Conservation (phyloP, 2,113 vertebrate species). For the Xenotilapia flavipinnis region DNA sequence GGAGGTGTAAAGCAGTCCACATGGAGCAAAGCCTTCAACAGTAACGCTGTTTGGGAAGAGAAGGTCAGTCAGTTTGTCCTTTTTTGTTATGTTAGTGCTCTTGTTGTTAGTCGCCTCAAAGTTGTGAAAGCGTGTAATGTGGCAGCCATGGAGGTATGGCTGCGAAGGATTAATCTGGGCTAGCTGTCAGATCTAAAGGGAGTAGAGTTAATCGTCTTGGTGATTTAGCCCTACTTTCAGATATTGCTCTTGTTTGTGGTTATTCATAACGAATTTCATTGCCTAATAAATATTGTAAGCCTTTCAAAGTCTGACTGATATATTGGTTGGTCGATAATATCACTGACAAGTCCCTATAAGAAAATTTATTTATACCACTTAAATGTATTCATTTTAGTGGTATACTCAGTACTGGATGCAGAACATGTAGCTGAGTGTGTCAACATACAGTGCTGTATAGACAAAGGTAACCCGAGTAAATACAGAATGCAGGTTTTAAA, state of each 20-base stretch:
- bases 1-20: constrained; percentile 73
- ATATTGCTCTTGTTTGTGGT: not conserved
- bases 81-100: not conserved
- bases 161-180: constrained; percentile 24
- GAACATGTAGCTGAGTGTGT: not conserved
- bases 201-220: not conserved
- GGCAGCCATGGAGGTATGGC: not conserved
- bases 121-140: not conserved
- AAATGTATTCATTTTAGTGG: not conserved
- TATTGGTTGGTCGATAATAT: not conserved
- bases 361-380: not conserved
- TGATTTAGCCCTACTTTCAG: not conserved
- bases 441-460: not conserved
- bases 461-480: not conserved
- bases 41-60: constrained; percentile 74
- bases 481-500: not conserved
- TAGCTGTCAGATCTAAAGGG: not conserved
- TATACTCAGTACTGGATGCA: not conserved
- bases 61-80: constrained; percentile 56
- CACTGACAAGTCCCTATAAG: not conserved
- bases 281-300: not conserved
- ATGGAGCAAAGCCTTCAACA: constrained; percentile 75
- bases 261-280: not conserved
- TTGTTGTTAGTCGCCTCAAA: not conserved
- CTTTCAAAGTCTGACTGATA: not conserved